Evolutionary conservation across 2,797 vertebrate species (phyloP).

Genomic region (Parotocinclus haroldoi): DNA sequence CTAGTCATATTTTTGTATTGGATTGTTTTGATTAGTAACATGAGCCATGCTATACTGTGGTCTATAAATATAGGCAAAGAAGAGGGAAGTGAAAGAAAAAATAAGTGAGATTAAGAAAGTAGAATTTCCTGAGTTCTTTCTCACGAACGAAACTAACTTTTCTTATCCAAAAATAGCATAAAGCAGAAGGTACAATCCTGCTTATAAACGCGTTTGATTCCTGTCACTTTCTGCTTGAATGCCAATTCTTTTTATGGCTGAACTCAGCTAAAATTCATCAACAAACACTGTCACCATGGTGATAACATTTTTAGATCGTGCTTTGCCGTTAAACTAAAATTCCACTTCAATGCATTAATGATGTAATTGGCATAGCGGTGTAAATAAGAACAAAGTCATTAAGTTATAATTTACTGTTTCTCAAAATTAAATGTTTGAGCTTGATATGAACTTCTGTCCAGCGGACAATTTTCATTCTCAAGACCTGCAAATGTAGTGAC

Average conservation of each 20-base stretch:
- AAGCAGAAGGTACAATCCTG: slow-evolving; percentile 27
- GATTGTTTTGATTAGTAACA: slow-evolving; percentile 16
- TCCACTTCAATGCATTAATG: not conserved
- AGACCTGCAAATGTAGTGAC: too few relatives aligned
- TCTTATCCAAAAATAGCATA: not conserved
- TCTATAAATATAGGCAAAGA: not conserved
- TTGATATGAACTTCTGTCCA: too few relatives aligned
- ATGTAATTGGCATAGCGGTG: too few relatives aligned
- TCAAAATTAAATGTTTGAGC: too few relatives aligned
- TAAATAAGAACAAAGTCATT: too few relatives aligned
- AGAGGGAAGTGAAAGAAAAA: not conserved
- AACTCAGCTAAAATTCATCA: slow-evolving; percentile 32
- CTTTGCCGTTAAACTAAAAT: not conserved
- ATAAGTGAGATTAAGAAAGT: not conserved
- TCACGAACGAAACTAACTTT: slow-evolving; percentile 3
- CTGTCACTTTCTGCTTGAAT: slow-evolving; percentile 11
- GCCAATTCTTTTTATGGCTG: slow-evolving; percentile 24
- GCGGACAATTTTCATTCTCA: too few relatives aligned
- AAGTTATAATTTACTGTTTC: too few relatives aligned
- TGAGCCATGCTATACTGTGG: not conserved
- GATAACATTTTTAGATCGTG: slow-evolving; percentile 3
- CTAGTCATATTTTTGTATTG: slow-evolving; percentile 4
- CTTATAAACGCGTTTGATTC: slow-evolving; percentile 44
- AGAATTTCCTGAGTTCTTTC: not conserved
- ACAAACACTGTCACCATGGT: slow-evolving; percentile 35